Evolutionary conservation across 1,140 invertebrate genomes (phyloP).

Genomic region (Harlomillsia oculata): DNA sequence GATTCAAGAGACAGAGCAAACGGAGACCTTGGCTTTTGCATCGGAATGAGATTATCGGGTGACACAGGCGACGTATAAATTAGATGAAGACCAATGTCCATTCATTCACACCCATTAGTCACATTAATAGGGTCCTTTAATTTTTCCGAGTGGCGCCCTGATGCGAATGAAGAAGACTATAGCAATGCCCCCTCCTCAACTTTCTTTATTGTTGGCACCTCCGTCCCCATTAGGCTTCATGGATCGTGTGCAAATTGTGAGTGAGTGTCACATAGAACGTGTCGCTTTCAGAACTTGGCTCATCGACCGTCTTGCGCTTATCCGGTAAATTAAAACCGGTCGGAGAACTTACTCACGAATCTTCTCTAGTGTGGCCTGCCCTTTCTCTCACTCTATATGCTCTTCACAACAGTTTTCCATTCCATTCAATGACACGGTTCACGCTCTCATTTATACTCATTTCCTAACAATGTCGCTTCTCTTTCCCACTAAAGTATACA

Average conservation of each 20-base stretch:
- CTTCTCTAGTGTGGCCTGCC: too few relatives aligned
- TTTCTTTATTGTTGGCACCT: constrained; percentile 4
- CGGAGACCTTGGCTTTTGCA: constrained; percentile 6
- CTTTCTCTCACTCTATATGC: too few relatives aligned
- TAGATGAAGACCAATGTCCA: constrained; percentile 17
- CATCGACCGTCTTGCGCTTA: constrained; percentile 25
- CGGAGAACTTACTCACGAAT: too few relatives aligned
- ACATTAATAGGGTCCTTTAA: constrained; percentile 25
- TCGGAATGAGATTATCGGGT: constrained; percentile 13
- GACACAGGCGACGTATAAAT: constrained; percentile 12
- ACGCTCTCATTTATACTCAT: too few relatives aligned
- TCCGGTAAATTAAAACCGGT: constrained; percentile 23
- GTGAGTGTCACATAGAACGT: constrained; percentile 24
- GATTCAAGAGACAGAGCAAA: constrained; percentile 3
- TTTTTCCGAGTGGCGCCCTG: constrained; percentile 17
- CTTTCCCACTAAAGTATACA: too few relatives aligned
- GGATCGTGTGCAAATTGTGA: constrained; percentile 23
- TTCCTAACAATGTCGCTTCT: too few relatives aligned
- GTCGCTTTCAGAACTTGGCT: constrained; percentile 22
- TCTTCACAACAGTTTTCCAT: too few relatives aligned
- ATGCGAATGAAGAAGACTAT: not conserved
- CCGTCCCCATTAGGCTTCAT: constrained; percentile 3
- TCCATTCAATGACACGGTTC: too few relatives aligned
- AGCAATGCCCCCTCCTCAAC: not conserved
- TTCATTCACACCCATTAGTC: constrained; percentile 23